Evolutionary conservation across 92 coral and sea anemone species (phyloP), one percentile per base, ranked within the genome.

Genomic region (Paragorgia papillata): DNA sequence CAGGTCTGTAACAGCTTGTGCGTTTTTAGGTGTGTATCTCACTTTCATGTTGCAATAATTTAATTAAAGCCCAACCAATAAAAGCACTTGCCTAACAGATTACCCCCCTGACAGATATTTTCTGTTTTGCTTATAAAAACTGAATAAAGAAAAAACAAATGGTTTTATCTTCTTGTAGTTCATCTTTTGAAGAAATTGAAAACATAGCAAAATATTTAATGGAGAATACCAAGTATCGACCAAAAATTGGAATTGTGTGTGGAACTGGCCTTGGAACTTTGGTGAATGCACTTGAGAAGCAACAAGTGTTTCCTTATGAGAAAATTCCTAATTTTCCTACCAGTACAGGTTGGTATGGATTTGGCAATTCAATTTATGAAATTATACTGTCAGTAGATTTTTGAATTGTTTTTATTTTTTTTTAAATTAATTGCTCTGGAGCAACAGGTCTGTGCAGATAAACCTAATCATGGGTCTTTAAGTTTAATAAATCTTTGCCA

Each of bases 241-340:
- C 98, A 12, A 86, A 86, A 20, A 80, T 91, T 66, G 98, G 98
- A 28, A 90, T 94, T 2, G 88, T 94, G 13, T 91, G 97, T 82
- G 98, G 98, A 1, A 48, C 97, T 25, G 98, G 98, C 5, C 82
- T 94, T 50, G 89, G 97, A 7, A 80, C 89, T 1, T 69, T 94
- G 33, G 98, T 91, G 50, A 92, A 94, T 49, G 75, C 81, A 56
- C 68, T 94, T 41, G 77, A 82, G 57, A 88, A 91, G 27, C 86
- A 81, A 76, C 82, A 76, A 53, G 85, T 80, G 22, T 84, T 94
- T 31, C 92, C 98, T 1, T 94, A 94, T 64, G 83, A 80, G 50
- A 86, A 91, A 56, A 91, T 94, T 67, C 85, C 86, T 25, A 80
- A 89, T 35, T 94, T 94, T 79, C 98, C 98, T 31, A 80, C 57